Evolutionary conservation across 2,113 vertebrate species (phyloP).

Genomic region (Romanogobio albipinnatus): DNA sequence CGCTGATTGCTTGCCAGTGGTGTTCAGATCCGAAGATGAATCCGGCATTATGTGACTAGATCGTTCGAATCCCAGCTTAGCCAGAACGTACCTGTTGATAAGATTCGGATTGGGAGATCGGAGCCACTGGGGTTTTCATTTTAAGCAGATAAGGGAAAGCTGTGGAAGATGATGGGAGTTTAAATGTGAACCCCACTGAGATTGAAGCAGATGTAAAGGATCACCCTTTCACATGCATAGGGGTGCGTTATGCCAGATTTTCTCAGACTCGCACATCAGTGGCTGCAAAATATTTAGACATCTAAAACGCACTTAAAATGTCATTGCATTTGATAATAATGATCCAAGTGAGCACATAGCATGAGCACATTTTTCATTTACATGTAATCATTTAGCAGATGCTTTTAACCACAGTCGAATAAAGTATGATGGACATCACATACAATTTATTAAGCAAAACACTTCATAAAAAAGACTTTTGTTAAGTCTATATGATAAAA

Average conservation of each 20-base stretch:
- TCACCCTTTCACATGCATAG: not conserved
- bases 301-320: conserved; percentile 1
- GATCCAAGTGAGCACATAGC: not conserved
- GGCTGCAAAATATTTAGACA: not conserved
- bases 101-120: not conserved
- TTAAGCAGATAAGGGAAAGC: conserved; percentile 39
- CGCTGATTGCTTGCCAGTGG: conserved; percentile 13
- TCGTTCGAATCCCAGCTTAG: not conserved
- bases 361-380: not conserved
- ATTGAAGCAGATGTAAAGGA: conserved; percentile 13
- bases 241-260: not conserved
- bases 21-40: not conserved
- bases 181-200: not conserved
- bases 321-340: not conserved
- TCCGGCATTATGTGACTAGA: conserved; percentile 1
- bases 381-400: not conserved
- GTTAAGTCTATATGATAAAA: too few relatives aligned
- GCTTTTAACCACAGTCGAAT: not conserved
- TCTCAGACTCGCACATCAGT: not conserved
- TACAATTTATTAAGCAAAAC: not conserved
- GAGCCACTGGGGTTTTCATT: not conserved
- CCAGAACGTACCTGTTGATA: conserved; percentile 4
- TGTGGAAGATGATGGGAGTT: not conserved
- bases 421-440: not conserved
- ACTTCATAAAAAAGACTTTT: not conserved